Conservation (phyloP, 2,888 invertebrate species). For the Cyclophora albipunctata region DNA sequence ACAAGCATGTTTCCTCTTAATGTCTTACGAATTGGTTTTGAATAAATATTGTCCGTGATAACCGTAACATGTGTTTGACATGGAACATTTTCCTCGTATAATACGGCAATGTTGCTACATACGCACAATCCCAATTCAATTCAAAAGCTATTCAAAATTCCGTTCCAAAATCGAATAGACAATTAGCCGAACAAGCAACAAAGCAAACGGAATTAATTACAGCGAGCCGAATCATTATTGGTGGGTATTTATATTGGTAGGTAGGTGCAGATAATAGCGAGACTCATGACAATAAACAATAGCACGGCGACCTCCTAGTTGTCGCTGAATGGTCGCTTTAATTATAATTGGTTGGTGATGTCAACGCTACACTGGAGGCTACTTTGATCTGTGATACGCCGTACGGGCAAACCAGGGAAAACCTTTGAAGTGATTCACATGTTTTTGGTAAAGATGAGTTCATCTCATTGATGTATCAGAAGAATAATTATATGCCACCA, state of each 20-base stretch:
- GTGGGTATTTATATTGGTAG: conserved; percentile 8
- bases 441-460: no score
- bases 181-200: conserved; percentile 20
- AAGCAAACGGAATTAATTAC: conserved; percentile 24
- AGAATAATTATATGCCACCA: no score
- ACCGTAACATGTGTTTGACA: no score
- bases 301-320: conserved; percentile 20
- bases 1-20: no score
- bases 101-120: neutral
- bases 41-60: no score
- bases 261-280: conserved; percentile 25
- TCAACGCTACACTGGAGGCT: neutral
- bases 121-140: conserved; percentile 15
- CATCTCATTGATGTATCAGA: no score
- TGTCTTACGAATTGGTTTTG: no score
- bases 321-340: conserved; percentile 30
- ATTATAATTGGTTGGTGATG: conserved; percentile 8
- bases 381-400: no score
- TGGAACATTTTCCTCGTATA: no score
- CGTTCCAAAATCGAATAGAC: conserved; percentile 21
- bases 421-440: no score
- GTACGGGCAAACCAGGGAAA: no score
- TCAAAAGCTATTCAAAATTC: conserved; percentile 20
- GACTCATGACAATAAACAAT: conserved; percentile 44
- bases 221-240: conserved; percentile 18